These are phyloP conservation scores for Ascidia mentula DNA, from an alignment of 23 tunicate genomes.

Conservation along the genomic window DNA sequence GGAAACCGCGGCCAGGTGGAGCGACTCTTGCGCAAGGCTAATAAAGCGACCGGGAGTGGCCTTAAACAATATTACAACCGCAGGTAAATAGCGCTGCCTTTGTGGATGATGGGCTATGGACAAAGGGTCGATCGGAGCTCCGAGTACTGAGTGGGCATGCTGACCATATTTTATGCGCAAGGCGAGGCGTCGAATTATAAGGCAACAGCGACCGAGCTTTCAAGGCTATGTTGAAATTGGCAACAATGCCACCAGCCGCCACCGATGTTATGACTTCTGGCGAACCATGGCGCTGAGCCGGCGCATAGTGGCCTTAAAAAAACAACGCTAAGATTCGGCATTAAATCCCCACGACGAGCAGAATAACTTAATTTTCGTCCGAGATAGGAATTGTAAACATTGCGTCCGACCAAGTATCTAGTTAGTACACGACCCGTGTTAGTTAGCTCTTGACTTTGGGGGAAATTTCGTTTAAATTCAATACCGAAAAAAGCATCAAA, in stretches of 20 bases:
- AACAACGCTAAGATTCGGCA: neutral
- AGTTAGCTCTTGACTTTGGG: no score
- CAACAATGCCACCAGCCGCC: neutral
- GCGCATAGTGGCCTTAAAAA: neutral
- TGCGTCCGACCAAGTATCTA: neutral
- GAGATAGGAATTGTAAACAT: neutral
- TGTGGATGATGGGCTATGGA: neutral
- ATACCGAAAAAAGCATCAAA: no score
- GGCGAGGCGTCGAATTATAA: neutral
- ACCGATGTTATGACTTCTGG: slow-evolving; percentile 2
- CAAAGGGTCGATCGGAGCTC: neutral
- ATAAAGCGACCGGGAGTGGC: slow-evolving; percentile 1
- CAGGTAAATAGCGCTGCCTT: neutral
- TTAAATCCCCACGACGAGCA: neutral
- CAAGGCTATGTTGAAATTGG: slow-evolving; percentile 1
- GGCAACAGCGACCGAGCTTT: neutral
- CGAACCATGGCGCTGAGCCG: slow-evolving; percentile 8
- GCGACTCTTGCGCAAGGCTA: neutral
- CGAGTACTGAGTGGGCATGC: neutral
- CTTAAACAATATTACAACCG: neutral
- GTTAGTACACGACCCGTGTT: neutral
- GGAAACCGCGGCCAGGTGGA: neutral
- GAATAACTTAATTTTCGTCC: neutral
- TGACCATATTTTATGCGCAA: no score
- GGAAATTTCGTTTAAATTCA: no score